Conservation (phyloP, 2,113 vertebrate species). For the Etheostoma cragini region DNA sequence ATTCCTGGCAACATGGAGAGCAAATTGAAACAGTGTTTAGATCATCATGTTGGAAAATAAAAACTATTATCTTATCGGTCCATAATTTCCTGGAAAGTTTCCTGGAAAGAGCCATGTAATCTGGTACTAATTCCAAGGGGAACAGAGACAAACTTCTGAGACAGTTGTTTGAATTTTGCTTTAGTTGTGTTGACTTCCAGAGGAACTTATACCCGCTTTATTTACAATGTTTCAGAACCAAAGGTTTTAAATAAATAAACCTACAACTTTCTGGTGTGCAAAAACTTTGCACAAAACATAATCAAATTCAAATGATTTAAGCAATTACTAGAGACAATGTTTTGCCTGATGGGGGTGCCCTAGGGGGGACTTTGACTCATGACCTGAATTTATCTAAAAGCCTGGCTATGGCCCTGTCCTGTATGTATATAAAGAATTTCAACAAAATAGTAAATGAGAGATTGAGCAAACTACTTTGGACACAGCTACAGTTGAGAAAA, state of each 20-base stretch:
- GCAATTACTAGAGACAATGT: not conserved
- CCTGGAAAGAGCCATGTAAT: not conserved
- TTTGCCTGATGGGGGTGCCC: not conserved
- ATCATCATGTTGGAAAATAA: conserved; percentile 5
- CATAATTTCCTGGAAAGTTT: conserved; percentile 3
- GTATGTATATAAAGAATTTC: not conserved
- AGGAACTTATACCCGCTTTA: not conserved
- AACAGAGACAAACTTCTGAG: not conserved
- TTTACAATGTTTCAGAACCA: not conserved
- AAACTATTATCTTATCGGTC: conserved; percentile 6
- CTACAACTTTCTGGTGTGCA: not conserved
- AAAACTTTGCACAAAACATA: not conserved
- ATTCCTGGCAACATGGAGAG: conserved; percentile 8
- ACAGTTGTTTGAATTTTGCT: not conserved
- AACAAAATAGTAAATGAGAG: conserved; percentile 14
- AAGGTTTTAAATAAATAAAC: not conserved
- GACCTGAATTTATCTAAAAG: not conserved
- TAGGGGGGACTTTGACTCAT: not conserved
- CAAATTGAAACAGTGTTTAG: not conserved
- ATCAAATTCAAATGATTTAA: too few relatives aligned
- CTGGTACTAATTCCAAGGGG: conserved; percentile 9
- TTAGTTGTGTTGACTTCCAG: not conserved
- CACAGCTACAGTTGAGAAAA: conserved; percentile 16
- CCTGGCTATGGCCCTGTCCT: not conserved
- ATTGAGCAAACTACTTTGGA: conserved; percentile 8